phyloP scores from a whole-genome alignment of 2,797 vertebrate species.

The Peromyscus attwateri region DNA sequence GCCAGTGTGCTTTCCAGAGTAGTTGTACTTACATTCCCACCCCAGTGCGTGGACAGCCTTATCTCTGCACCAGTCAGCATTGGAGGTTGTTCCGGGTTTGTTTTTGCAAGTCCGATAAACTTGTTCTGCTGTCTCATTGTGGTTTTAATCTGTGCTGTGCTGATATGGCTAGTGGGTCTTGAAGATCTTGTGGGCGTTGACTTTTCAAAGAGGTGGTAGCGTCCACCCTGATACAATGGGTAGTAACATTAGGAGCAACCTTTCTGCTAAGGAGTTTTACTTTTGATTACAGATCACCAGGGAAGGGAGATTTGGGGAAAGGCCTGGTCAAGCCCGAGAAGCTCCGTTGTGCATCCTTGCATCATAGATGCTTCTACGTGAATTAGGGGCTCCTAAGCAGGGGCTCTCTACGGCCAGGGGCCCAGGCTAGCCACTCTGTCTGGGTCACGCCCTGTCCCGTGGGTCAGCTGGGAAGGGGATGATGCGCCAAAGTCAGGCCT shows the following conservation, averaged over 20 bases:
- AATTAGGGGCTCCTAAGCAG: not conserved
- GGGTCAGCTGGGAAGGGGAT: not conserved
- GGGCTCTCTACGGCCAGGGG: not conserved
- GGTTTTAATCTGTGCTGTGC: conserved; percentile 3
- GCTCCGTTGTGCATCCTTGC: not conserved
- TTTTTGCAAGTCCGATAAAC: not conserved
- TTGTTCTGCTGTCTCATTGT: not conserved
- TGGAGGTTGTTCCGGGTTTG: not conserved
- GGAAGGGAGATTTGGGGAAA: not conserved
- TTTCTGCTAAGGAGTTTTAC: not conserved
- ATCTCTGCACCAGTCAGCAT: not conserved
- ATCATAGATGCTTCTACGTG: not conserved
- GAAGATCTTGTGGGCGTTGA: not conserved
- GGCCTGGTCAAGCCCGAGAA: not conserved
- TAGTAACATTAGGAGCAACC: not conserved
- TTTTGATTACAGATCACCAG: not conserved
- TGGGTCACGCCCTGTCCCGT: not conserved
- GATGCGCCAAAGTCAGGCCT: not conserved
- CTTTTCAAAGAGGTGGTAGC: not conserved
- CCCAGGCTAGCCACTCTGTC: not conserved
- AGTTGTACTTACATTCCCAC: not conserved
- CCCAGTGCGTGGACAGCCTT: not conserved
- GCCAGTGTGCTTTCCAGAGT: not conserved
- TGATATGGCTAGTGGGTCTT: not conserved
- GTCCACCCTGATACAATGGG: not conserved